Percentiles rank a stretch among this genome's conserved stretches.
Conservation (phyloP, 2,797 vertebrate species). For the Acanthornis magna region DNA sequence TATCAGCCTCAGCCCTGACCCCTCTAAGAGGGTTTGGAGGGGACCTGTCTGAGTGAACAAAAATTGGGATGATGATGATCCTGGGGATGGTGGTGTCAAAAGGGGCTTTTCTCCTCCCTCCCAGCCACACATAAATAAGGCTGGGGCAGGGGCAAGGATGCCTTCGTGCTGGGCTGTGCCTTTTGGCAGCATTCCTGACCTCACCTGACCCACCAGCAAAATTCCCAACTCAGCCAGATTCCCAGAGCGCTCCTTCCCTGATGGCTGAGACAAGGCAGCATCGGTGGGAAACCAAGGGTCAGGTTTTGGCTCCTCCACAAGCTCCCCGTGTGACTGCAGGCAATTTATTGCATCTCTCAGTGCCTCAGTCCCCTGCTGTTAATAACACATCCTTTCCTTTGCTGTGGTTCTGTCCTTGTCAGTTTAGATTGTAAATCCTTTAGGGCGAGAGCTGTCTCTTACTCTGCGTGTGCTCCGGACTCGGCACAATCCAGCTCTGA, state of each 20-base stretch:
- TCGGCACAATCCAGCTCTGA: not conserved
- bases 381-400: constrained; percentile 44
- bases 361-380: constrained; percentile 30
- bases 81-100: fast-evolving
- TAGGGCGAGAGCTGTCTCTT: constrained; percentile 22
- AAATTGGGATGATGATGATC: not conserved
- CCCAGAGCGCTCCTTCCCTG: fast-evolving
- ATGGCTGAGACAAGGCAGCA: not conserved
- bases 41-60: not conserved
- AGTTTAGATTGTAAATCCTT: constrained; percentile 48
- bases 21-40: not conserved
- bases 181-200: not conserved
- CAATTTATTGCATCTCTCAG: constrained; percentile 17
- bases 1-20: not conserved
- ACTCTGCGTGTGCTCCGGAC: not conserved
- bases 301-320: not conserved
- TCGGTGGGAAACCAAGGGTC: not conserved
- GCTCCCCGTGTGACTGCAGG: not conserved
- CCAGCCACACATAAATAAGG: not conserved
- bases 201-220: not conserved
- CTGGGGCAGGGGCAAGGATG: not conserved
- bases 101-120: not conserved
- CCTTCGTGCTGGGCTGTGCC: not conserved
- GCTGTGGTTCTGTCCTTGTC: constrained; percentile 49
- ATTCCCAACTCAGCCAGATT: not conserved